phyloP scores from a whole-genome alignment of 2,797 vertebrate species.

The Labeo calbasu region DNA sequence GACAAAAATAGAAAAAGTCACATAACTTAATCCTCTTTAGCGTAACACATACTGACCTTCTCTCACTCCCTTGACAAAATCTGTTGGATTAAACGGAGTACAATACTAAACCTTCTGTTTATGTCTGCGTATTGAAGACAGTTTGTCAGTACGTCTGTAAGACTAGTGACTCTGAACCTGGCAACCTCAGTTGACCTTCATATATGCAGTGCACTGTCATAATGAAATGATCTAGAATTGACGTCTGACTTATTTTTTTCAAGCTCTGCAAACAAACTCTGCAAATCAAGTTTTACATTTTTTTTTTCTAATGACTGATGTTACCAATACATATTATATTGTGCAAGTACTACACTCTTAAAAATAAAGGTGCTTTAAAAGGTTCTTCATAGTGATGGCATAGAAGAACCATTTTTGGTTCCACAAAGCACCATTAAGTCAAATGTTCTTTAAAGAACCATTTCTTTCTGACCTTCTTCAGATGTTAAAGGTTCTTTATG shows the following conservation, averaged over 20 bases:
- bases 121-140: conserved; percentile 8
- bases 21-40: conserved; percentile 38
- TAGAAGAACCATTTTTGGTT: too few species aligned
- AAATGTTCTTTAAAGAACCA: too few species aligned
- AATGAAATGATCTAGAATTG: background rate
- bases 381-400: too few species aligned
- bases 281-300: background rate
- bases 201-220: background rate
- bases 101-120: conserved; percentile 35
- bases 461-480: too few species aligned
- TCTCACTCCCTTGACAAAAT: background rate
- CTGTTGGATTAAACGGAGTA: conserved; percentile 36
- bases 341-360: background rate
- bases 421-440: too few species aligned
- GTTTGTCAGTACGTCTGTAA: background rate
- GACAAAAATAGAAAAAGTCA: conserved; percentile 2
- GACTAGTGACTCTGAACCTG: background rate
- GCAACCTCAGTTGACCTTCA: background rate
- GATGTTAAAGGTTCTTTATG: too few species aligned
- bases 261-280: too few species aligned
- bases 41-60: background rate
- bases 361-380: too few species aligned
- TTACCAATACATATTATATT: background rate
- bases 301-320: background rate
- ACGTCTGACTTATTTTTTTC: too few species aligned